A percentile compares a stretch with the other conserved stretches of the same genome.
Conservation (phyloP, 2,797 vertebrate genomes). For the Micromesistius poutassou region DNA sequence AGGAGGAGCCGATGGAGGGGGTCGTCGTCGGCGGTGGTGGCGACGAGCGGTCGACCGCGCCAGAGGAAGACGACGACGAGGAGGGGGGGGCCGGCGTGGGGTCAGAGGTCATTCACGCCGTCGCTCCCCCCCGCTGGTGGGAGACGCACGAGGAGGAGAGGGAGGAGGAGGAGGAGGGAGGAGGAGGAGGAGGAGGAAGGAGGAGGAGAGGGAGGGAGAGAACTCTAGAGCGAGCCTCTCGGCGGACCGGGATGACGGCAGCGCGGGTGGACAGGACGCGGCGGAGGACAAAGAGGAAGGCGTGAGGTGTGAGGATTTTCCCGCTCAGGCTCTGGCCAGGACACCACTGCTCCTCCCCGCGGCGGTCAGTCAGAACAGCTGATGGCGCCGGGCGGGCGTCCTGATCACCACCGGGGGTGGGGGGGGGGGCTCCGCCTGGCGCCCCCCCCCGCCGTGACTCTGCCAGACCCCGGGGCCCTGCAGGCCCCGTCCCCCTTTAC, state of each 20-base stretch:
- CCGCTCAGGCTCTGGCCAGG: constrained; percentile 28
- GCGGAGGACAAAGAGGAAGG: constrained; percentile 25
- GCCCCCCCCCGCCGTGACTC: constrained; percentile 25
- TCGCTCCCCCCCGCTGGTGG: background rate
- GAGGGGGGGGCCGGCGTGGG: background rate
- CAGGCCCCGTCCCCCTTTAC: background rate
- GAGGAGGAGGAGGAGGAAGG: constrained; percentile 19
- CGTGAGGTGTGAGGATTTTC: constrained; percentile 17
- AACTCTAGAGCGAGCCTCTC: background rate
- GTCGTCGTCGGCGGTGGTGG: background rate
- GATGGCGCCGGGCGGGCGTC: constrained; percentile 27
- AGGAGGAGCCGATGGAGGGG: background rate
- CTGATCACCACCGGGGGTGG: constrained; percentile 29
- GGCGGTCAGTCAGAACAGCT: constrained; percentile 45
- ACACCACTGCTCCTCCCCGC: constrained; percentile 27
- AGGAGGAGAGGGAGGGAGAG: constrained; percentile 17
- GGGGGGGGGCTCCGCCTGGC: too few species aligned
- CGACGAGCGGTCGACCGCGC: background rate
- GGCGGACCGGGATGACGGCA: background rate
- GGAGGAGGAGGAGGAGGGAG: constrained; percentile 16
- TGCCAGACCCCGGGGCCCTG: background rate
- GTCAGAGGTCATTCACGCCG: background rate
- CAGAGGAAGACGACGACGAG: background rate
- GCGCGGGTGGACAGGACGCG: constrained; percentile 3
- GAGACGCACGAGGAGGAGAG: constrained; percentile 15